These are phyloP conservation scores for Martes martes DNA, from an alignment of 2,113 vertebrate genomes.

Conservation along the genomic window DNA sequence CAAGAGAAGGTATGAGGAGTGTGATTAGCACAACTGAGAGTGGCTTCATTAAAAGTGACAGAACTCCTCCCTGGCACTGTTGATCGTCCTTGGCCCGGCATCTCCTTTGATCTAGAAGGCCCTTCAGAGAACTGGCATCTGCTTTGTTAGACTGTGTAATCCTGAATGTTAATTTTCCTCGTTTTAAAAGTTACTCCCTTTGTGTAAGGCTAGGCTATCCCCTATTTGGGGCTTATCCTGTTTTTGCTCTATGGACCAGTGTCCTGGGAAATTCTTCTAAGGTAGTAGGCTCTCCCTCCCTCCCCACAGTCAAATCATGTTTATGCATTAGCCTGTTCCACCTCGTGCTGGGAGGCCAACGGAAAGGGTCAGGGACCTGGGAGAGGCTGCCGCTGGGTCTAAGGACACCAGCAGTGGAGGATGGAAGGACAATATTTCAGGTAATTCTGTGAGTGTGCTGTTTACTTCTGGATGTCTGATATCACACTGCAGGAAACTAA, in stretches of 20 bases:
- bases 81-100: neutral
- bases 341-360: neutral
- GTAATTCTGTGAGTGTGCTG: neutral
- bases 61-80: neutral
- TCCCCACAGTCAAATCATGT: neutral
- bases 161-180: neutral
- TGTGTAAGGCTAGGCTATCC: neutral
- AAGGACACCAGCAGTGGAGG: neutral
- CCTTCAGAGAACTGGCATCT: conserved; percentile 1
- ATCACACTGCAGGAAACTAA: neutral
- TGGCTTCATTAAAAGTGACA: neutral
- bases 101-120: conserved; percentile 29
- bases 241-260: neutral
- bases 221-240: neutral
- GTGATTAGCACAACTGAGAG: neutral
- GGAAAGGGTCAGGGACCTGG: neutral
- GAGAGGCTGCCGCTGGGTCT: neutral
- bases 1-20: neutral
- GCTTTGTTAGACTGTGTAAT: neutral
- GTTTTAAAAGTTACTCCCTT: neutral
- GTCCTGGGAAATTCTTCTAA: conserved; percentile 2
- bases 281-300: neutral
- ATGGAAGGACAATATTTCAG: neutral
- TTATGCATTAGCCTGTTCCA: neutral
- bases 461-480: neutral